Evolutionary conservation across 2,797 vertebrate species (phyloP), one percentile per base, ranked within the genome.

Genomic region (Dallia pectoralis): DNA sequence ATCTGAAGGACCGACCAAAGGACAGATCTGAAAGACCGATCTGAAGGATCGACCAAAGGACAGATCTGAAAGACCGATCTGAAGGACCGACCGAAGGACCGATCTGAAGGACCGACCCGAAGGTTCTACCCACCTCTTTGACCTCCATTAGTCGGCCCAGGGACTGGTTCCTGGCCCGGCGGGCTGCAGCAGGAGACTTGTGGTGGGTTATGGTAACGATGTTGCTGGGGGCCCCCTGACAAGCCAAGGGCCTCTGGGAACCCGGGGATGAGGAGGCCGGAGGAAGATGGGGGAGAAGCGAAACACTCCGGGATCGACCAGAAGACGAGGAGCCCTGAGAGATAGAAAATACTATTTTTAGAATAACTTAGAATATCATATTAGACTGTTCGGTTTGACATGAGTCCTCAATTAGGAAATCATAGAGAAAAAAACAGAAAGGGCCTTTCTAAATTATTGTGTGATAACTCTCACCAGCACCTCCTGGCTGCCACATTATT

Each of bases 141-240:
- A 98, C 97, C 93, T 97, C 95, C 73, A 95, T 91, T 79, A 99
- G 96, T 25, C 95, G 94, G 80, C 93, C 92, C 29, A 95, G 91
- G 72, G 91, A 93, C 87, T 94, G 95, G 87, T 74, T 95, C 93
- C 91, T 96, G 1, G 89, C 90, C 84, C 94, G 95, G 80, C 96
- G 93, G 77, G 95, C 95, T 0, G 96, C 95, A 44, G 95, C 96
- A 79, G 97, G 96, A 62, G 97, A 98, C 91, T 97, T 98, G 92
- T 98, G 96, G 89, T 97, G 96, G 25, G 96, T 98, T 89, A 98
- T 91, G 84, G 95, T 96, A 84, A 98, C 94, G 86, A 98, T 95
- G 78, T 93, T 95, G 71, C 93, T 87, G 69, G 95, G 92, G 6
- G 94, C 86, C 67, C 93, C 91, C 1, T 91, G 80, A 72, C 89